phyloP scores from a whole-genome alignment of 2,113 vertebrate genomes.

The Alligator mississippiensis region DNA sequence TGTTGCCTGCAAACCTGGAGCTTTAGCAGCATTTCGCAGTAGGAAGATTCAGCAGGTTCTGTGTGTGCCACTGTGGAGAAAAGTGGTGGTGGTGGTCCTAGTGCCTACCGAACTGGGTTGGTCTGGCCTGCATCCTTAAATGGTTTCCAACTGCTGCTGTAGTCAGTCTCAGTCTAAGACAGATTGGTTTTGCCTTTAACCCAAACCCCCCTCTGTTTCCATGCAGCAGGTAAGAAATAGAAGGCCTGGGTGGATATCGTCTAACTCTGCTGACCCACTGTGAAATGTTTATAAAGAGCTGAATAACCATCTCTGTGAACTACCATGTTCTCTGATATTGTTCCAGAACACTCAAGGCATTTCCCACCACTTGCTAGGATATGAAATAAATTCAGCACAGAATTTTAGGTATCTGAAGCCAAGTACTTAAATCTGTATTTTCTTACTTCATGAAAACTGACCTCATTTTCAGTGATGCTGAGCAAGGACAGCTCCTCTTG shows the following conservation, averaged over 20 bases:
- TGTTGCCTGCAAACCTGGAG: too few relatives aligned
- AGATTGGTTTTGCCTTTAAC: too few relatives aligned
- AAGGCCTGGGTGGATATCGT: not conserved
- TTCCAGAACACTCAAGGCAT: not conserved
- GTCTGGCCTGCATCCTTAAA: too few relatives aligned
- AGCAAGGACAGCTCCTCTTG: slow-evolving; percentile 28
- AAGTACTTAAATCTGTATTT: not conserved
- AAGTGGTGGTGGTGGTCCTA: too few relatives aligned
- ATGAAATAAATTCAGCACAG: slow-evolving; percentile 30
- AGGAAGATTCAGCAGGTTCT: too few relatives aligned
- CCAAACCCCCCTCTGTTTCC: not conserved
- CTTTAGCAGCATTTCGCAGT: too few relatives aligned
- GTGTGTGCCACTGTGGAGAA: too few relatives aligned
- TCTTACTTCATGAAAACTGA: slow-evolving; percentile 17
- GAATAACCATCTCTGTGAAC: not conserved
- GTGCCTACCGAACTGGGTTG: too few relatives aligned
- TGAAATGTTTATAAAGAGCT: not conserved
- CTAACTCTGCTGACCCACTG: not conserved
- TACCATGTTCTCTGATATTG: not conserved
- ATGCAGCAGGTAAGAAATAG: not conserved
- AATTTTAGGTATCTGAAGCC: slow-evolving; percentile 6
- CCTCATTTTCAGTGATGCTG: slow-evolving; percentile 40
- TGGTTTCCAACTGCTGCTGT: too few relatives aligned
- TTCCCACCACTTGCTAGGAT: not conserved
- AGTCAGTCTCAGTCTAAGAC: too few relatives aligned